phyloP scores from a whole-genome alignment of 2,113 vertebrate genomes.

The Gallinago media region DNA sequence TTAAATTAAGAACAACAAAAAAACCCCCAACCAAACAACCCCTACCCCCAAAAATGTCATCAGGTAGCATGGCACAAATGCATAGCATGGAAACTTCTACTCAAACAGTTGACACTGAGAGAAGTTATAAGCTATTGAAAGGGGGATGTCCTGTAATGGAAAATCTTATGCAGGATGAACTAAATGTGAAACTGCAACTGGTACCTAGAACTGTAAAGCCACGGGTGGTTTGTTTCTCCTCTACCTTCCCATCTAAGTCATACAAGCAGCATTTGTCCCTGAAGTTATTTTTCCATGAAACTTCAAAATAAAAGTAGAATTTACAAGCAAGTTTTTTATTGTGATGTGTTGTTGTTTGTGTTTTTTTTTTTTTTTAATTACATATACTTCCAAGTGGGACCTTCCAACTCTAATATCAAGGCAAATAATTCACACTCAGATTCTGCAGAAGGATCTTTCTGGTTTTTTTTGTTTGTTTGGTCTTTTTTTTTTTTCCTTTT shows the following conservation, averaged over 20 bases:
- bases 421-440: neutral
- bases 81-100: neutral
- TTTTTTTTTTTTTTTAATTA: neutral
- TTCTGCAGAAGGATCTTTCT: neutral
- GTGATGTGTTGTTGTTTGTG: neutral
- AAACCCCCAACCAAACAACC: neutral
- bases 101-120: neutral
- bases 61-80: neutral
- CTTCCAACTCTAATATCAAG: neutral
- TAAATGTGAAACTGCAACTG: neutral
- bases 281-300: neutral
- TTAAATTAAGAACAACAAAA: neutral
- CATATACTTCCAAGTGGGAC: neutral
- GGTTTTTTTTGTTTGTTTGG: no score
- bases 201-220: neutral
- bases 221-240: neutral
- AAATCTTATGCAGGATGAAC: neutral
- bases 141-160: neutral
- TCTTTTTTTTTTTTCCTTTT: no score
- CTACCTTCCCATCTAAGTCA: neutral
- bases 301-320: neutral
- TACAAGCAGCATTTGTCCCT: neutral
- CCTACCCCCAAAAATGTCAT: neutral
- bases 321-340: neutral
- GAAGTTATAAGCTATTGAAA: neutral